Evolutionary conservation across 37 sponge, comb jelly and placozoan genomes (phyloP).

Genomic region (Crambe crambe): DNA sequence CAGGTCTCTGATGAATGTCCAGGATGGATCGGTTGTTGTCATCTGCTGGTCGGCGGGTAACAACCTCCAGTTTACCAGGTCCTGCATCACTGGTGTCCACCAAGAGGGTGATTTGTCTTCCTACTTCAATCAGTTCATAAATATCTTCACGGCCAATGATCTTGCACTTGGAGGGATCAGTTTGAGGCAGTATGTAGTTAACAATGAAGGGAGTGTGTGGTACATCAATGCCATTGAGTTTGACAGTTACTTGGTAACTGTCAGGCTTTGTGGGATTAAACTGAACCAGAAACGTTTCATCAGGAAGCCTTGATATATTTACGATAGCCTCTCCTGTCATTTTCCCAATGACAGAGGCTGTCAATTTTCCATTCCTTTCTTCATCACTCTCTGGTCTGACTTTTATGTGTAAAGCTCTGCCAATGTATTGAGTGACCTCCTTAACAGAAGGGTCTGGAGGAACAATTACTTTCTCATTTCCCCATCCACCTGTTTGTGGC

Average conservation of each 20-base stretch:
- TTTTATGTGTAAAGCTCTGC: conserved; percentile 23
- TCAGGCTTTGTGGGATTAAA: conserved; percentile 66
- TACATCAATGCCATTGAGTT: conserved; percentile 33
- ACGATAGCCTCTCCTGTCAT: conserved; percentile 10
- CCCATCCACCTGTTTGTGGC: not conserved
- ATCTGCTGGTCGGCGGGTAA: conserved; percentile 34
- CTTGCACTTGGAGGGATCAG: conserved; percentile 51
- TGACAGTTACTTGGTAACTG: conserved; percentile 42
- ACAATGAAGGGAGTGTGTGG: conserved; percentile 57
- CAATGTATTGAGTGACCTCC: conserved; percentile 18
- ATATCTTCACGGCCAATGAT: conserved; percentile 31
- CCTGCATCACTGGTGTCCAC: conserved; percentile 74
- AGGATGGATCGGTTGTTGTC: conserved; percentile 1
- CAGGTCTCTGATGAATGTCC: not conserved
- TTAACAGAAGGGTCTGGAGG: not conserved
- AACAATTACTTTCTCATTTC: not conserved
- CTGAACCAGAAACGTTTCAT: conserved; percentile 11
- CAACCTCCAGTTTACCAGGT: conserved; percentile 65
- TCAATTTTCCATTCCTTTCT: conserved; percentile 19
- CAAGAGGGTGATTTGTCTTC: conserved; percentile 39
- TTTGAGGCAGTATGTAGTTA: conserved; percentile 34
- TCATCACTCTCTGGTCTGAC: conserved; percentile 15
- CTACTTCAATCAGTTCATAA: conserved; percentile 8
- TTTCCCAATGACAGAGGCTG: conserved; percentile 50
- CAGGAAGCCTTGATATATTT: not conserved